phyloP scores from a whole-genome alignment of 2,797 vertebrate species.

The Crypturellus tataupa region DNA sequence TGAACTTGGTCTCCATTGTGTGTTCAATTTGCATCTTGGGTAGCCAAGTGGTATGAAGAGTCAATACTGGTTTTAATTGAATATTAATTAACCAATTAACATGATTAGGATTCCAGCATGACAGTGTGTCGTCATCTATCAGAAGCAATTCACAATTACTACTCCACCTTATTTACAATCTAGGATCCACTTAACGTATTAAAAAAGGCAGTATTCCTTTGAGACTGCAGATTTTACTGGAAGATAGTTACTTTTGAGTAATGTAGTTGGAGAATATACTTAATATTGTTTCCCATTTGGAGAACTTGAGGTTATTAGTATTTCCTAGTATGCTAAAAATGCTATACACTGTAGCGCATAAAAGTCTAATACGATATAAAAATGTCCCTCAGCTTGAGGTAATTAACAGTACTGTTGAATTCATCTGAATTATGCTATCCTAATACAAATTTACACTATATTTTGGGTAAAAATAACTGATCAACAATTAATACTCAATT shows the following conservation, averaged over 20 bases:
- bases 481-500: background rate
- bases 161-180: background rate
- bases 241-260: background rate
- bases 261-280: background rate
- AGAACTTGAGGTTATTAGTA: background rate
- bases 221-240: background rate
- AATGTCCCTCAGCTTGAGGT: background rate
- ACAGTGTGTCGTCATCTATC: background rate
- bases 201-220: background rate
- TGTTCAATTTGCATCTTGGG: background rate
- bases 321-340: background rate
- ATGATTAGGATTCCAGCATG: background rate
- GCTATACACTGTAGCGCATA: background rate
- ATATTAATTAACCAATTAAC: background rate
- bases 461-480: background rate
- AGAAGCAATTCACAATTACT: background rate
- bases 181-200: background rate
- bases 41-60: background rate
- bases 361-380: background rate
- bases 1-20: background rate
- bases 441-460: background rate
- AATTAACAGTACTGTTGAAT: background rate
- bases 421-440: background rate
- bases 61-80: background rate
- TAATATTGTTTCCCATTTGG: background rate